Percentiles rank a stretch among this genome's conserved stretches.
Conservation (phyloP, 1,140 invertebrate genomes). For the Adelges cooleyi region DNA sequence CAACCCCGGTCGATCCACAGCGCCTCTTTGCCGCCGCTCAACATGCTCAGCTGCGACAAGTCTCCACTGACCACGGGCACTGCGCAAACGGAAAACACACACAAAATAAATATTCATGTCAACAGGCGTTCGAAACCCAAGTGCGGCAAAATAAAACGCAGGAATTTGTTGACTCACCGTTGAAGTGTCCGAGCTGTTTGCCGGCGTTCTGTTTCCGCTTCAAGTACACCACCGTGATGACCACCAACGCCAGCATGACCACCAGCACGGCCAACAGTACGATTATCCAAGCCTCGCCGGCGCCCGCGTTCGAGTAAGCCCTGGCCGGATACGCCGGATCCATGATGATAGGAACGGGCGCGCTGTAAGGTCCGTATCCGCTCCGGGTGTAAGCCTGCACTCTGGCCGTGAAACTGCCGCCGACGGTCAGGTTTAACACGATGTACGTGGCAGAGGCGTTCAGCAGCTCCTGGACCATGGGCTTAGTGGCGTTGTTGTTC, state of each 20-base stretch:
- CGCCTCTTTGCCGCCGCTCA: slow-evolving; percentile 46
- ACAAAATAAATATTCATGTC: neutral
- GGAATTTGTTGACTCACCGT: slow-evolving; percentile 28
- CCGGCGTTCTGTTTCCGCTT: slow-evolving; percentile 45
- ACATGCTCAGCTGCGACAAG: slow-evolving; percentile 31
- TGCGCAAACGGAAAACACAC: too few relatives aligned
- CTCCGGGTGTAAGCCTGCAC: slow-evolving; percentile 59
- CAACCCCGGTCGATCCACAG: slow-evolving; percentile 65
- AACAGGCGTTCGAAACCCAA: neutral
- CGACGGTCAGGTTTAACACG: slow-evolving; percentile 57
- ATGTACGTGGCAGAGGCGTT: slow-evolving; percentile 61
- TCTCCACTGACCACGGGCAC: slow-evolving; percentile 34
- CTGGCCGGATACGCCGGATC: slow-evolving; percentile 39
- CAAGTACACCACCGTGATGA: slow-evolving; percentile 47
- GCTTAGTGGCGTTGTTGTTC: slow-evolving; percentile 48
- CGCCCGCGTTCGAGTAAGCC: slow-evolving; percentile 16
- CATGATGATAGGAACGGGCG: slow-evolving; percentile 48
- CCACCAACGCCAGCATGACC: slow-evolving; percentile 51
- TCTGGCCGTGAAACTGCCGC: slow-evolving; percentile 56
- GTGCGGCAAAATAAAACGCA: neutral
- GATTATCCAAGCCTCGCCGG: slow-evolving; percentile 63
- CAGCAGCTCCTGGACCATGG: slow-evolving; percentile 56
- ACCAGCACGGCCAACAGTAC: slow-evolving; percentile 55
- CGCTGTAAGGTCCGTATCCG: slow-evolving; percentile 57
- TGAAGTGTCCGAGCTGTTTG: slow-evolving; percentile 34